A percentile compares a stretch with the other conserved stretches of the same genome.
Evolutionary conservation across 2,888 invertebrate species (phyloP).

Genomic region (Sarcophaga rosellei): DNA sequence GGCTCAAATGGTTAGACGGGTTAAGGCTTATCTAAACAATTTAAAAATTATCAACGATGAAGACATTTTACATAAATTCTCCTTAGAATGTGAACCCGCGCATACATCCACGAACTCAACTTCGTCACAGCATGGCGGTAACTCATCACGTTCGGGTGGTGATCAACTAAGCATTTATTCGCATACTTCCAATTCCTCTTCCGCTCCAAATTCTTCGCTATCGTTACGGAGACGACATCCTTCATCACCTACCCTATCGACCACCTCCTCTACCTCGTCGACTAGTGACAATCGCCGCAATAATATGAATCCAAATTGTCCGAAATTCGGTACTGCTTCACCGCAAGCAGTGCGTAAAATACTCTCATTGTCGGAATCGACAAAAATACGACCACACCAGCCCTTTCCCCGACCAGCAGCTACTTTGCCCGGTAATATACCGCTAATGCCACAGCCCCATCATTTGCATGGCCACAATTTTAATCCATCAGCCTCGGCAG

Average conservation of each 20-base stretch:
- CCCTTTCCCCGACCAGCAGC: constrained; percentile 84
- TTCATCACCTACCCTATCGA: constrained; percentile 95
- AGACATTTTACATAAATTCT: constrained; percentile 92
- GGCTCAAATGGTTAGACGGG: constrained; percentile 98
- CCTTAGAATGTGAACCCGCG: constrained; percentile 92
- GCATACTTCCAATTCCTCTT: constrained; percentile 80
- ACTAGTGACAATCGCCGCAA: constrained; percentile 77
- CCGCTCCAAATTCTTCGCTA: constrained; percentile 82
- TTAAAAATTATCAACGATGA: constrained; percentile 95
- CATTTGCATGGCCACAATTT: constrained; percentile 74
- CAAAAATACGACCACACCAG: constrained; percentile 93
- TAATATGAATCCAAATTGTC: constrained; percentile 79
- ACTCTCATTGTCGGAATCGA: constrained; percentile 93
- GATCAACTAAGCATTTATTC: constrained; percentile 83
- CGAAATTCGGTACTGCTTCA: constrained; percentile 91
- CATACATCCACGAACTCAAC: constrained; percentile 77
- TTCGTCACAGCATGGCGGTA: constrained; percentile 71
- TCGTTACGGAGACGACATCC: constrained; percentile 90
- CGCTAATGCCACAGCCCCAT: constrained; percentile 82
- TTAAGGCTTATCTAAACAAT: constrained; percentile 96
- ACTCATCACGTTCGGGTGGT: constrained; percentile 73
- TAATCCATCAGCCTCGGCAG: constrained; percentile 64
- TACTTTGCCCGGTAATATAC: constrained; percentile 81
- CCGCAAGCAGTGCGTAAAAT: constrained; percentile 98
- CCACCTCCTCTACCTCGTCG: constrained; percentile 94